Base-by-base conservation (phyloP, 2,888 invertebrate genomes). In the Yponomeuta cagnagella region DNA sequence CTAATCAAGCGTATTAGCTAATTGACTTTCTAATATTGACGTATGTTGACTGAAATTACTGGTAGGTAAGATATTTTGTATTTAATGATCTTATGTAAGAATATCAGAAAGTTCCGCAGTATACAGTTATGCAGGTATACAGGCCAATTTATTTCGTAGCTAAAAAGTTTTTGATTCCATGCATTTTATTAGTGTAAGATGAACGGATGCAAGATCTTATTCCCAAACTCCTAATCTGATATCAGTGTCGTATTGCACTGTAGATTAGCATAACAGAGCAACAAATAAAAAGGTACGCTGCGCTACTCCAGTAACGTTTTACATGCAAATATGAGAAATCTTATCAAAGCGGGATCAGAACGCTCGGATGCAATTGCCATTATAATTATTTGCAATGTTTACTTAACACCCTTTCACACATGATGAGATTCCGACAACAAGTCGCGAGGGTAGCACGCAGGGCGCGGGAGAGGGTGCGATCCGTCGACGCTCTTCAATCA, bases 341-440 rank as follows among this genome's bases (percentile, higher is more conserved):
- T 88, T 88, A 89, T 89, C 86, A 82, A 87, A 84, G 83, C 79
- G 78, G 79, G 78, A 89, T 88, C 88, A 79, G 77, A 74, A 78
- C 76, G 78, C 80, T 80, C 80, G 80, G 88, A 86, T 90, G 87
- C 88, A 86, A 88, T 90, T 88, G 87, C 84, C 84, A 89, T 90
- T 88, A 88, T 91, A 92, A 91, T 90, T 88, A 92, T 92, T 90
- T 89, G 90, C 92, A 92, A 92, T 93, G 93, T 93, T 93, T 93
- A 92, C 92, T 92, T 92, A 92, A 91, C 92, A 92, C 93, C 92
- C 92, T 92, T 93, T 92, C 88, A 89, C 90, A 89, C 89, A 88
- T 93, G 92, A 92, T 81, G 90, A 88, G 87, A 86, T 81, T 83
- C 81, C 77, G 78, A 92, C 90, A 92, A 90, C 82, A 78, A 75